These are phyloP conservation scores for Noctua pronuba DNA, from an alignment of 2,888 invertebrate species.

Conservation along the genomic window DNA sequence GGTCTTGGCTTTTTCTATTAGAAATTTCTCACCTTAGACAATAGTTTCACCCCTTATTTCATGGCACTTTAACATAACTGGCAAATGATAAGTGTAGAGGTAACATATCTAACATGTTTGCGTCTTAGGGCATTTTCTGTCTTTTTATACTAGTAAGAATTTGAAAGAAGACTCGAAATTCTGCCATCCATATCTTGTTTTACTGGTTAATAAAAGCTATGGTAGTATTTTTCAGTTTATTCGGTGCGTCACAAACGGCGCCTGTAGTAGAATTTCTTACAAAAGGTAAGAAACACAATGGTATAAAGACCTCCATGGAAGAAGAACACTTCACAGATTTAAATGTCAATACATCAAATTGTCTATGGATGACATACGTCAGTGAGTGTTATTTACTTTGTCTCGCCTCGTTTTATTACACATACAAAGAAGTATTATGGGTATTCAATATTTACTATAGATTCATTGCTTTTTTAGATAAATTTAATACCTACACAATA, in stretches of 20 bases:
- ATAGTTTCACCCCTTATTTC: background rate
- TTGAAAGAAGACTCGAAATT: background rate
- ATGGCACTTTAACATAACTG: background rate
- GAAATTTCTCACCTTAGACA: background rate
- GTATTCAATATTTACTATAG: conserved; percentile 26
- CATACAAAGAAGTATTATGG: conserved; percentile 24
- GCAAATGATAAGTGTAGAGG: background rate
- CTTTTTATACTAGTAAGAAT: background rate
- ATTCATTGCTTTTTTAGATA: background rate
- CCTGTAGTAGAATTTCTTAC: background rate
- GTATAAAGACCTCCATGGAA: conserved; percentile 22
- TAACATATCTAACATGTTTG: background rate
- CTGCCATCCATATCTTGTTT: background rate
- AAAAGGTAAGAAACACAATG: background rate
- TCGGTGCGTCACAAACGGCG: background rate
- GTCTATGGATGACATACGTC: conserved; percentile 41
- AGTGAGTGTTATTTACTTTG: conserved; percentile 43
- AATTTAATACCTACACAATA: background rate
- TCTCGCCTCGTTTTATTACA: conserved; percentile 12
- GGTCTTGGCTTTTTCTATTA: background rate
- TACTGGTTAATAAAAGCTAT: background rate
- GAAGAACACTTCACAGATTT: conserved; percentile 38
- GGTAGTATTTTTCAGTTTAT: background rate
- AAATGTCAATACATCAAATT: conserved; percentile 45
- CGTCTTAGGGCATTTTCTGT: background rate